A percentile compares a stretch with the other conserved stretches of the same genome.
Evolutionary conservation across 2,797 vertebrate genomes (phyloP).

Genomic region (Molothrus aeneus): DNA sequence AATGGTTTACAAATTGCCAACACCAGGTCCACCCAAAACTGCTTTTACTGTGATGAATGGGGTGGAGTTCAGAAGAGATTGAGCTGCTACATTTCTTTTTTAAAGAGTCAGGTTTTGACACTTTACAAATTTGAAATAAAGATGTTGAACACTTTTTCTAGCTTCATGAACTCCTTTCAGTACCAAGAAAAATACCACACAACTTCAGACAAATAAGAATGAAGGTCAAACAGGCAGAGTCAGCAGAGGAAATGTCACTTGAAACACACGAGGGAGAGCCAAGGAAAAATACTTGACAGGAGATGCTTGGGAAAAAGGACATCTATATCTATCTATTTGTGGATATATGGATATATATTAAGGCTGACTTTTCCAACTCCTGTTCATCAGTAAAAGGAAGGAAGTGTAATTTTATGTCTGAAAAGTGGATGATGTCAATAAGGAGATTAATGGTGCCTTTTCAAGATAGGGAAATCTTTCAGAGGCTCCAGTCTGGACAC

Average conservation of each 20-base stretch:
- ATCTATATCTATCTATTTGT: slow-evolving; percentile 7
- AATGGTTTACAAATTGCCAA: slow-evolving; percentile 25
- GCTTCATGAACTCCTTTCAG: not conserved
- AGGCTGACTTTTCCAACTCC: slow-evolving; percentile 23
- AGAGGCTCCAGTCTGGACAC: slow-evolving; percentile 41
- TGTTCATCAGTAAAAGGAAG: slow-evolving; percentile 33
- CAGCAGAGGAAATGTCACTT: slow-evolving; percentile 55
- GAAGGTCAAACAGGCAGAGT: slow-evolving; percentile 22
- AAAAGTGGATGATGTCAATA: slow-evolving; percentile 45
- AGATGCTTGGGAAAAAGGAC: slow-evolving; percentile 22
- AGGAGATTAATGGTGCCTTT: slow-evolving; percentile 33
- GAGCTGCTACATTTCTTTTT: not conserved
- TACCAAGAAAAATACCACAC: not conserved
- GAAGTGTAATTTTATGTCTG: slow-evolving; percentile 41
- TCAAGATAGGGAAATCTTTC: slow-evolving; percentile 49
- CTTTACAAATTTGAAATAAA: slow-evolving; percentile 17
- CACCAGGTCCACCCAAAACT: slow-evolving; percentile 19
- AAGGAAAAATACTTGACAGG: slow-evolving; percentile 28
- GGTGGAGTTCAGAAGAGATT: not conserved
- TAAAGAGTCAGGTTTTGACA: not conserved
- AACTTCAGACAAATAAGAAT: slow-evolving; percentile 9
- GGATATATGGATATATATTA: not conserved
- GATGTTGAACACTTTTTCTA: not conserved
- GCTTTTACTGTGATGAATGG: not conserved
- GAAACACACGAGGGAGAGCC: slow-evolving; percentile 29